Base-by-base conservation (phyloP, 2,797 vertebrate genomes). In the Malurus leucopterus region DNA sequence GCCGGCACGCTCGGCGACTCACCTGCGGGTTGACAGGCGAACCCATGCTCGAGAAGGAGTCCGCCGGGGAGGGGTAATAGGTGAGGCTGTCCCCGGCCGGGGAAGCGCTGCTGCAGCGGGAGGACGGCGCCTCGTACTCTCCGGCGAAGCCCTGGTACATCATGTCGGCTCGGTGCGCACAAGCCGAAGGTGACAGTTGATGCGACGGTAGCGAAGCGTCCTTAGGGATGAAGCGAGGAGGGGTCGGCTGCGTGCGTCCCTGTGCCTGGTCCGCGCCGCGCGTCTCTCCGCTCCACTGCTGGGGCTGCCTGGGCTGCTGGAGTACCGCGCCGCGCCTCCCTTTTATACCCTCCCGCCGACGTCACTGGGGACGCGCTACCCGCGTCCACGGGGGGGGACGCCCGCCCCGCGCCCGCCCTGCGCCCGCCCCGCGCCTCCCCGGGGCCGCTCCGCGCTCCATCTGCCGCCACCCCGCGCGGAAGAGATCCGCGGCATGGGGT, bases 91-190 rank as follows among this genome's bases (percentile, higher is more conserved):
- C 98, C 61, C 96, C 98, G 30, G 98, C 98, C 30, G 99, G 98
- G 53, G 99, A 99, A 76, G 99, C 98, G 85, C 98, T 99, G 97
- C 99, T 99, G 97, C 98, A 99, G 94, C 99, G 99, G 46, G 99
- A 99, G 75, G 98, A 99, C 18, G 98, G 87, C 22, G 97, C 96
- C 88, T 99, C 99, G 93, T 98, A 98, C 64, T 99, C 99, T 70
- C 97, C 93, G 78, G 97, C 87, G 93, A 99, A 99, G 82, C 95
- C 96, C 59, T 98, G 98, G 93, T 98, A 99, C 99, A 99, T 99
- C 98, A 96, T 97, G 69, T 76, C 90, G 58, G 73, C 80, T 59
- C 54, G 20, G 30, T 53, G 14, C 7, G 71, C 8, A 15, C 73
- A 88, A 86, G 69, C 73, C 55, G 10, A 55, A 71, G 34, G 54